Evolutionary conservation across 2,113 vertebrate species (phyloP).

Genomic region (Coracopsis vasa): DNA sequence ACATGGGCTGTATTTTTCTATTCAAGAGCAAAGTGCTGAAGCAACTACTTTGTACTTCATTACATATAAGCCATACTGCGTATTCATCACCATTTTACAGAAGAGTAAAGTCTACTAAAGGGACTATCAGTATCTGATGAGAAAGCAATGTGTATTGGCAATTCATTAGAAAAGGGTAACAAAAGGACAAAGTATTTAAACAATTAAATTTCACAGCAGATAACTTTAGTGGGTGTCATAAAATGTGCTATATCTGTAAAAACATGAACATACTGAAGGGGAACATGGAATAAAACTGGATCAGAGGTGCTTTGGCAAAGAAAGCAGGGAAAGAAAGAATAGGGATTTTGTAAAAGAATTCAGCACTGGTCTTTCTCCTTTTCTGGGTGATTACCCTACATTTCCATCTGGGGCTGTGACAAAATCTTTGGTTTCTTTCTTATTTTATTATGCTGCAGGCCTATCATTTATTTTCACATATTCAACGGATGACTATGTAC

Average conservation of each 20-base stretch:
- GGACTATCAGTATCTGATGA: conserved; percentile 62
- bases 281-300: conserved; percentile 41
- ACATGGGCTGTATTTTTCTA: neutral
- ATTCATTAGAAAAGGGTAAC: conserved; percentile 63
- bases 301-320: conserved; percentile 47
- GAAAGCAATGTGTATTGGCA: conserved; percentile 60
- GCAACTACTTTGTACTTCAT: conserved; percentile 38
- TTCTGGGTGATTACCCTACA: neutral
- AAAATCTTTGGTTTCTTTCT: neutral
- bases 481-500: neutral
- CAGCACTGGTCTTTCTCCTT: neutral
- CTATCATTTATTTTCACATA: neutral
- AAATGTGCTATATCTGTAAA: conserved; percentile 56
- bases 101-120: conserved; percentile 39
- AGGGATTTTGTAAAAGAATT: conserved; percentile 45
- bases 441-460: neutral
- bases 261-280: conserved; percentile 7
- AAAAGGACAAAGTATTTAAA: conserved; percentile 60
- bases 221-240: conserved; percentile 51
- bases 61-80: neutral
- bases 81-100: conserved; percentile 26
- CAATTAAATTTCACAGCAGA: conserved; percentile 48
- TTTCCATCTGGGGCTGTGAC: conserved; percentile 1
- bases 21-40: conserved; percentile 39
- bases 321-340: neutral